Evolutionary conservation across 2,888 invertebrate genomes (phyloP).

Genomic region (Charanyca ferruginea): DNA sequence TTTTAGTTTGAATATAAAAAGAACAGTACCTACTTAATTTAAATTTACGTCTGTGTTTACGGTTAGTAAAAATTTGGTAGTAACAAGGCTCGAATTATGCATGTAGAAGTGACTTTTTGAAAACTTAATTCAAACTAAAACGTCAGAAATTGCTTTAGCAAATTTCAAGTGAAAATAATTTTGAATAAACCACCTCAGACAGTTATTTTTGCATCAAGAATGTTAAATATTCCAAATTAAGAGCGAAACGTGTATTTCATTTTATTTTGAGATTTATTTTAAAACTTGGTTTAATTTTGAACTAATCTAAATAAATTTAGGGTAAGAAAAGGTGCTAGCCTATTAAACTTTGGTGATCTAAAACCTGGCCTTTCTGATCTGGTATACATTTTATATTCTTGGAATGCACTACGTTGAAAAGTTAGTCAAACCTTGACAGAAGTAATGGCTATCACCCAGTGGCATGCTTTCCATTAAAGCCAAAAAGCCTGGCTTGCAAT

Average conservation of each 20-base stretch:
- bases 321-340: no score
- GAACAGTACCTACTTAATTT: no score
- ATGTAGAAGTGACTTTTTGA: no score
- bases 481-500: no score
- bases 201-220: constrained; percentile 16
- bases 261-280: constrained; percentile 12
- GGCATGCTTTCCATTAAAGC: no score
- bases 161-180: not conserved
- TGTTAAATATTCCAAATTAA: constrained; percentile 3
- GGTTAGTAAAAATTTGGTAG: no score
- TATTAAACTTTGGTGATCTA: not conserved
- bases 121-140: not conserved
- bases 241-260: constrained; percentile 10
- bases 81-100: no score
- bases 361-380: no score
- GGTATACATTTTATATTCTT: no score
- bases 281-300: constrained; percentile 3
- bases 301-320: not conserved
- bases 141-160: not conserved
- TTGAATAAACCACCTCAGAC: constrained; percentile 9
- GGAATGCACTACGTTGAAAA: not conserved
- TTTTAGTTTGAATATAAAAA: no score
- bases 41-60: no score
- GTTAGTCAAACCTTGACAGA: not conserved
- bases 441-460: constrained; percentile 24